These are phyloP conservation scores for Sphaeridia pumilis DNA, from an alignment of 2,888 invertebrate species.

Conservation along the genomic window DNA sequence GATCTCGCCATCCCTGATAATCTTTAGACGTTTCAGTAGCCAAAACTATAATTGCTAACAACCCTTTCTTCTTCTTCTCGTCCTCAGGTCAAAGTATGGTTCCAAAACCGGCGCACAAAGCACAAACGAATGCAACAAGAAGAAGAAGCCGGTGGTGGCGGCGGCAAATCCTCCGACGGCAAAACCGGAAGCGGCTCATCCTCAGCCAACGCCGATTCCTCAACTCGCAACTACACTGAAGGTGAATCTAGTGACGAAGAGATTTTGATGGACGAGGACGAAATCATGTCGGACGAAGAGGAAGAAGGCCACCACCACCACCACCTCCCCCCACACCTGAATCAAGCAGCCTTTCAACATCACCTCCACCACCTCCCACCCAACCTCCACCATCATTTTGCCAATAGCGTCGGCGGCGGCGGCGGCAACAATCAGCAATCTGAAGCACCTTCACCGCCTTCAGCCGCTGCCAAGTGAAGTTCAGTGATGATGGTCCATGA, in stretches of 20 bases:
- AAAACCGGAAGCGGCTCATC: conserved; percentile 16
- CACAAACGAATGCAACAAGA: conserved; percentile 92
- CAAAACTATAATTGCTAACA: neutral
- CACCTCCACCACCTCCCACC: conserved; percentile 1
- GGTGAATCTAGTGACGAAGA: conserved; percentile 30
- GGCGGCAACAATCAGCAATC: too few relatives aligned
- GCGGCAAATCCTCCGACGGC: conserved; percentile 37
- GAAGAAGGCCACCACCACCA: conserved; percentile 12
- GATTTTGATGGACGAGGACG: conserved; percentile 30
- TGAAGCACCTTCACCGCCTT: too few relatives aligned
- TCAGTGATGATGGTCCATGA: too few relatives aligned
- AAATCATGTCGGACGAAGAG: conserved; percentile 22
- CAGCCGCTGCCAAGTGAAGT: too few relatives aligned
- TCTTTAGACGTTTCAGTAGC: too few relatives aligned
- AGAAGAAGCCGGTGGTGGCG: conserved; percentile 51
- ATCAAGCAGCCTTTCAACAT: too few relatives aligned
- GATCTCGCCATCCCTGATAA: too few relatives aligned
- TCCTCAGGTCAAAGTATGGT: conserved; percentile 92
- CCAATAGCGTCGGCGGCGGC: too few relatives aligned
- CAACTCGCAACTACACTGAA: conserved; percentile 27
- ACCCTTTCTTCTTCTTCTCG: conserved; percentile 21
- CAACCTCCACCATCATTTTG: neutral
- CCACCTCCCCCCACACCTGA: too few relatives aligned
- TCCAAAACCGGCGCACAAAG: conserved; percentile 90
- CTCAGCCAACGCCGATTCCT: conserved; percentile 30